Conservation (phyloP, 2,113 vertebrate species). For the Polypterus senegalus region DNA sequence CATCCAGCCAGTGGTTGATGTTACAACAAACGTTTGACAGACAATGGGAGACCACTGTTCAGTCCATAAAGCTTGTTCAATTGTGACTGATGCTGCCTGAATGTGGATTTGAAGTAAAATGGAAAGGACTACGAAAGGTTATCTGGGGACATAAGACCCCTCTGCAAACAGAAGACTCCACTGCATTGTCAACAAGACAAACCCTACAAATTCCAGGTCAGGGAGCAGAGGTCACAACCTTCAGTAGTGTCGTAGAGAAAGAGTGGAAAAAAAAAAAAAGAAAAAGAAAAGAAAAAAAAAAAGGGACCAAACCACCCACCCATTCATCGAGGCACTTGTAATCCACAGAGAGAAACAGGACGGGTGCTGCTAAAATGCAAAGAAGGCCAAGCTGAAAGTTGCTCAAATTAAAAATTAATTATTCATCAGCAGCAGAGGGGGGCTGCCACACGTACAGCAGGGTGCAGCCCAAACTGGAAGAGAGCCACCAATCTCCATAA, state of each 20-base stretch:
- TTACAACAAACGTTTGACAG: too few species aligned
- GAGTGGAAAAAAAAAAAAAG: slow-evolving; percentile 1
- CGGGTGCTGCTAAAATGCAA: slow-evolving; percentile 12
- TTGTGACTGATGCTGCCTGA: background rate
- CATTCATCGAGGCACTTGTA: background rate
- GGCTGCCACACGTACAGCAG: slow-evolving; percentile 35
- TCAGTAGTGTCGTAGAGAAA: slow-evolving; percentile 33
- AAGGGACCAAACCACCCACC: background rate
- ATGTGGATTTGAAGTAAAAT: background rate
- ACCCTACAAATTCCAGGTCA: slow-evolving; percentile 44
- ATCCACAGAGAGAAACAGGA: too few species aligned
- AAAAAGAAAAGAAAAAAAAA: slow-evolving; percentile 12
- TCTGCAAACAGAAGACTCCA: slow-evolving; percentile 29
- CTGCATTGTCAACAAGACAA: slow-evolving; percentile 23
- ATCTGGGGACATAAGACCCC: slow-evolving; percentile 34
- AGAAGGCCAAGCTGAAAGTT: slow-evolving; percentile 47
- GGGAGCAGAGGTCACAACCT: slow-evolving; percentile 50
- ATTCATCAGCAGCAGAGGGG: slow-evolving; percentile 49
- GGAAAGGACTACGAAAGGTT: slow-evolving; percentile 19
- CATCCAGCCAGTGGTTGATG: too few species aligned
- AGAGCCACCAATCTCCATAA: too few species aligned
- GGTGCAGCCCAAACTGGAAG: too few species aligned
- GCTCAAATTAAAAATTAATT: slow-evolving; percentile 33
- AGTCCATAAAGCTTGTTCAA: background rate
- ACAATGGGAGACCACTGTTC: background rate